Conservation (phyloP, 1,140 invertebrate species). For the Pseudomyrmex dendroicus region DNA sequence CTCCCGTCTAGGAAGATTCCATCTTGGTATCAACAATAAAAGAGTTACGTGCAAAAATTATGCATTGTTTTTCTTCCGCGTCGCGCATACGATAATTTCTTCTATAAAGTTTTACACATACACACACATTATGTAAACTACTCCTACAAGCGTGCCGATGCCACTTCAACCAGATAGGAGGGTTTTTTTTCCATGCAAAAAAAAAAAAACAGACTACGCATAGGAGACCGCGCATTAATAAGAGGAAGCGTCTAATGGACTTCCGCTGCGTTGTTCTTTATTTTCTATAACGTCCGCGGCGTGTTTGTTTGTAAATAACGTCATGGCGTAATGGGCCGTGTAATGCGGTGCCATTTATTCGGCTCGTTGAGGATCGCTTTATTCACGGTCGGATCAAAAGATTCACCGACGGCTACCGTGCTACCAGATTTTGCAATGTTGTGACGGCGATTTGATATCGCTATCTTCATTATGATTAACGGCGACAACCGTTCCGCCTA, state of each 20-base stretch:
- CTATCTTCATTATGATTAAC: slow-evolving; percentile 61
- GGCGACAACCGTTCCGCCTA: slow-evolving; percentile 33
- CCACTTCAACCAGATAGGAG: slow-evolving; percentile 28
- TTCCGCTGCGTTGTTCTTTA: slow-evolving; percentile 69
- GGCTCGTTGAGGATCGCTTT: slow-evolving; percentile 62
- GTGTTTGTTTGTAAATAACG: slow-evolving; percentile 65
- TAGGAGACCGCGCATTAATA: slow-evolving; percentile 59
- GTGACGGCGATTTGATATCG: slow-evolving; percentile 39
- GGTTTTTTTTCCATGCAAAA: slow-evolving; percentile 30
- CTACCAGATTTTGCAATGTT: slow-evolving; percentile 53
- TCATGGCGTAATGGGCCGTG: slow-evolving; percentile 68
- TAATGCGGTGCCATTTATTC: slow-evolving; percentile 70
- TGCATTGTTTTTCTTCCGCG: not conserved
- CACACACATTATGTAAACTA: not conserved
- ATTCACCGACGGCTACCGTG: not conserved
- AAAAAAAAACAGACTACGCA: slow-evolving; percentile 5
- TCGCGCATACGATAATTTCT: not conserved
- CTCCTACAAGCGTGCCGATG: not conserved
- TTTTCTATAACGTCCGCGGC: slow-evolving; percentile 53
- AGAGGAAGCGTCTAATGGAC: slow-evolving; percentile 69
- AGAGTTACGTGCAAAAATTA: not conserved
- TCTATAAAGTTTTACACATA: not conserved
- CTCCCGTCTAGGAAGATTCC: too few species aligned
- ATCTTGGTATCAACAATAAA: too few species aligned
- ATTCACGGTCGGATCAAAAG: slow-evolving; percentile 56